Evolutionary conservation across 1,140 invertebrate genomes (phyloP).

Genomic region (Heliconius congener): DNA sequence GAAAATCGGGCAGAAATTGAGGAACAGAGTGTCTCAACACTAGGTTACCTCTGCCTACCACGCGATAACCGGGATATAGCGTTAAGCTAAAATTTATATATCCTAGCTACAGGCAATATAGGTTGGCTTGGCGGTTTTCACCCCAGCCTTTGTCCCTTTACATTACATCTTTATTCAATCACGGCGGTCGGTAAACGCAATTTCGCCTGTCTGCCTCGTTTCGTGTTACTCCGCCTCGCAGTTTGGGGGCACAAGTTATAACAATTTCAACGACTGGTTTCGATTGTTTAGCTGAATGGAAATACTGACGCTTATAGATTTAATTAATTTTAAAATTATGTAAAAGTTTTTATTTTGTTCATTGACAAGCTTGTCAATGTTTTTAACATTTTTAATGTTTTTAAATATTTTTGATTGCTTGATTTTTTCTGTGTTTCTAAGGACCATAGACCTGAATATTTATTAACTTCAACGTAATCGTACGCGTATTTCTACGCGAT

Average conservation of each 20-base stretch:
- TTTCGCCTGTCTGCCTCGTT: conserved; percentile 18
- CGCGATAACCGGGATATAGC: neutral
- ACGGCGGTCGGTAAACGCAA: conserved; percentile 21
- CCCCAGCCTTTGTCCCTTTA: conserved; percentile 12
- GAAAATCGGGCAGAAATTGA: neutral
- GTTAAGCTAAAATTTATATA: neutral
- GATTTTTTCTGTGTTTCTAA: too few species aligned
- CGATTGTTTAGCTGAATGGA: neutral
- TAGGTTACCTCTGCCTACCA: neutral
- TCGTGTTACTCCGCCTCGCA: neutral
- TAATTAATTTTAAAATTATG: neutral
- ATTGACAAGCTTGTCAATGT: too few species aligned
- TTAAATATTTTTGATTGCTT: too few species aligned
- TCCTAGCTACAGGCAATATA: neutral
- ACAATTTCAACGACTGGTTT: neutral
- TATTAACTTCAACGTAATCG: too few species aligned
- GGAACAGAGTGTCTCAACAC: neutral
- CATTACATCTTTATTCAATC: conserved; percentile 28
- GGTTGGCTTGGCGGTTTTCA: neutral
- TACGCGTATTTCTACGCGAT: too few species aligned
- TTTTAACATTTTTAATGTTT: too few species aligned
- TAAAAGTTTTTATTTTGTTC: neutral
- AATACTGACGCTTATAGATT: neutral
- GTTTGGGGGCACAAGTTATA: neutral
- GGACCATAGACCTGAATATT: too few species aligned